Percentiles rank a stretch among this genome's conserved stretches.
Evolutionary conservation across 2,888 invertebrate genomes (phyloP).

Genomic region (Diabrotica balteata): DNA sequence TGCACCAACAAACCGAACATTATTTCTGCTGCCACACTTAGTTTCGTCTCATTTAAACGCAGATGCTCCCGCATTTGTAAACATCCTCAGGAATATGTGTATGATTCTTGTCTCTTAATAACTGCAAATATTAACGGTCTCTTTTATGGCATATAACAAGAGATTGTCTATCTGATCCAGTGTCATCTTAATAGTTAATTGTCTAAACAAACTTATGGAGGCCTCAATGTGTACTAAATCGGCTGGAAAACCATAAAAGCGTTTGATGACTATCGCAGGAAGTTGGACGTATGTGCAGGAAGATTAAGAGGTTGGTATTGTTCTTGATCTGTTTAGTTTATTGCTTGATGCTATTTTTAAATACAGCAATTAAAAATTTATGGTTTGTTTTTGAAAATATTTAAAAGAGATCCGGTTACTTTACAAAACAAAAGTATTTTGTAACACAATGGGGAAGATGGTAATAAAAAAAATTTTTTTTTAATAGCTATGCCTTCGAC

Average conservation of each 20-base stretch:
- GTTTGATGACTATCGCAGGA: constrained; percentile 10
- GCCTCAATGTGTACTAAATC: constrained; percentile 11
- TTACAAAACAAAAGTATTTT: too few species aligned
- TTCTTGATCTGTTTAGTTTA: too few species aligned
- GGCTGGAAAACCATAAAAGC: constrained; percentile 6
- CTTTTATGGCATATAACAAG: constrained; percentile 23
- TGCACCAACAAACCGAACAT: constrained; percentile 5
- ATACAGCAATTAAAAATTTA: not conserved
- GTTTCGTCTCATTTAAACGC: not conserved
- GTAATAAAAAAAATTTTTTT: too few species aligned
- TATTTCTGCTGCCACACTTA: constrained; percentile 10
- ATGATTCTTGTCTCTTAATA: constrained; percentile 16
- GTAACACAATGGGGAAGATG: too few species aligned
- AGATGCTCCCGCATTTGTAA: constrained; percentile 3
- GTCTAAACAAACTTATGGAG: constrained; percentile 1
- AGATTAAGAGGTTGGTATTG: too few species aligned
- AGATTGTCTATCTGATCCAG: constrained; percentile 13
- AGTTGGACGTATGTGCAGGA: not conserved
- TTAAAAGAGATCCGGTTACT: too few species aligned
- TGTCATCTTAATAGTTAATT: constrained; percentile 14
- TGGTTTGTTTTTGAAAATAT: too few species aligned
- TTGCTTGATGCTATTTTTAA: not conserved
- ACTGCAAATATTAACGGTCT: constrained; percentile 13
- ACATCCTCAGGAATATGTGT: constrained; percentile 28
- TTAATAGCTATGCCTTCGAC: too few species aligned